Evolutionary conservation across 2,888 invertebrate genomes (phyloP), one percentile per base, ranked within the genome.

Genomic region (Leucania comma): DNA sequence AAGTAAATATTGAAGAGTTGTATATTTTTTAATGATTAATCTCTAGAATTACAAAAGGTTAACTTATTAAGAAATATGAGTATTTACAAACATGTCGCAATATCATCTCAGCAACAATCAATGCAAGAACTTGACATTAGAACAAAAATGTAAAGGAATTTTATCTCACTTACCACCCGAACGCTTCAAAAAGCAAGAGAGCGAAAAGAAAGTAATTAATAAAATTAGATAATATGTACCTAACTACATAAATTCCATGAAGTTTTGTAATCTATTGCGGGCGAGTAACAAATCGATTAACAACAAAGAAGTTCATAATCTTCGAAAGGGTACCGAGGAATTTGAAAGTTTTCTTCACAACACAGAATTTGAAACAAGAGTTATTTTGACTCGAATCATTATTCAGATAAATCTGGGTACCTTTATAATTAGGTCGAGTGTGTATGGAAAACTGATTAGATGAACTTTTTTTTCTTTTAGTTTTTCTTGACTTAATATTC

Each of bases 361-460:
- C 63, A 63, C 57, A 48, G 29, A 56, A 10, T 63, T 72, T 63
- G 1, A 35, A 71, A 63, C 42, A 57, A 72, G n/a, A 72, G 32
- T 63, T 57, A 51, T 50, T 57, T 42, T 26, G 29, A 12, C 9
- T 71, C 12, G 14, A 50, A 66, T 42, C 71, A 56, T 32, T 50
- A 32, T 70, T 54, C 20, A 8, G 22, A 14, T 53, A 53, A 69
- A 35, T 29, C 70, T 70, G 29, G 38, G 8, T 61, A 56, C 38
- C n/a, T 71, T 50, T 71, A 2, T 56, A 61, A 71, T 71, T 71
- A 71, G 17, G 42, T 20, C 8, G 6, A 20, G 3, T 53, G 9
- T 20, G 53, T 20, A 9, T 53, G 1, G 17, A 20, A 26, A 26
- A 24, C 14, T 51, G 5, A 51, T 51, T 14, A 5, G 51, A 5